Conservation (phyloP, 2,888 invertebrate genomes). For the Phlogophora meticulosa region DNA sequence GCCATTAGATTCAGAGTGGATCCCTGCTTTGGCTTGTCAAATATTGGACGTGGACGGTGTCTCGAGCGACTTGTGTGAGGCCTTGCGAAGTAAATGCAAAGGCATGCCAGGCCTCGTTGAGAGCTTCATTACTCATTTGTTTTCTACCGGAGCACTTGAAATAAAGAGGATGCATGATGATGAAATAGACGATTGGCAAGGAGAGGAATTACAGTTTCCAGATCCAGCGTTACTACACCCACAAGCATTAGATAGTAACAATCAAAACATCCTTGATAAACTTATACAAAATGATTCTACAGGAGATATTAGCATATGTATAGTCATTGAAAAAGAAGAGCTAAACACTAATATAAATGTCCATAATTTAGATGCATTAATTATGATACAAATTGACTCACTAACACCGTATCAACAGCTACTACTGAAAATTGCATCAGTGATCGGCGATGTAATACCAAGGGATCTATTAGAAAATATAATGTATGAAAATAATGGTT, state of each 20-base stretch:
- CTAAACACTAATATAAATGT: constrained; percentile 81
- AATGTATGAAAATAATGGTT: constrained; percentile 88
- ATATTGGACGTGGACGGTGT: constrained; percentile 91
- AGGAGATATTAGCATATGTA: constrained; percentile 79
- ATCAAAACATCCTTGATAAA: constrained; percentile 78
- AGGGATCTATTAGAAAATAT: constrained; percentile 89
- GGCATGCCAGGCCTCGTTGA: constrained; percentile 90
- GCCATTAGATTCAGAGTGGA: constrained; percentile 80
- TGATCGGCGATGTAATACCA: constrained; percentile 90
- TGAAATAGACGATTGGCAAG: constrained; percentile 73
- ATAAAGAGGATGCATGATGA: constrained; percentile 75
- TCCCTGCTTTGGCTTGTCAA: constrained; percentile 91
- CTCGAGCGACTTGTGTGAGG: constrained; percentile 87
- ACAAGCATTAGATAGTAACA: constrained; percentile 77
- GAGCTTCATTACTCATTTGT: constrained; percentile 87
- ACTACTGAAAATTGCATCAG: constrained; percentile 91
- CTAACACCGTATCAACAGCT: constrained; percentile 91
- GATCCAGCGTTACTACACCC: constrained; percentile 76
- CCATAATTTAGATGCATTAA: constrained; percentile 86
- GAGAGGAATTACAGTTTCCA: constrained; percentile 83
- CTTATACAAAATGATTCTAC: constrained; percentile 73
- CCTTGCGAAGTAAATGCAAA: constrained; percentile 84
- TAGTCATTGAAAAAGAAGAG: constrained; percentile 80
- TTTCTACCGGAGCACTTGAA: constrained; percentile 86
- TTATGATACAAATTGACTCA: constrained; percentile 91